These are phyloP conservation scores for Zapornia atra DNA, from an alignment of 2,113 vertebrate species.

Conservation along the genomic window DNA sequence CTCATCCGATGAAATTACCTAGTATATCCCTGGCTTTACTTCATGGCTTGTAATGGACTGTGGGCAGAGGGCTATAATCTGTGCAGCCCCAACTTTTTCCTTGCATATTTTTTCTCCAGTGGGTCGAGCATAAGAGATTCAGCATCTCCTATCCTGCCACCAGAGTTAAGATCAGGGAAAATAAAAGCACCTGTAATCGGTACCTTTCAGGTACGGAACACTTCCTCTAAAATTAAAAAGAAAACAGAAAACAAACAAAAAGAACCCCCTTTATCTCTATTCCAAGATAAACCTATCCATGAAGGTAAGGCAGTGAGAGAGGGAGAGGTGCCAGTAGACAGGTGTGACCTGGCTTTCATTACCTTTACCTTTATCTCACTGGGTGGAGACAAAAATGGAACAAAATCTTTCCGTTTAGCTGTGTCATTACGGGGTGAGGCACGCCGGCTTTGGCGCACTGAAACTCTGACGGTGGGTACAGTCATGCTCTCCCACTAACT, in stretches of 20 bases:
- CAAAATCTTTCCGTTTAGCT: slow-evolving; percentile 65
- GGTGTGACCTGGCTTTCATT: slow-evolving; percentile 64
- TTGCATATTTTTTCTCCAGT: background rate
- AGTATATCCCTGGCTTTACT: background rate
- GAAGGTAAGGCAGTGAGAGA: slow-evolving; percentile 37
- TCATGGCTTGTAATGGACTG: background rate
- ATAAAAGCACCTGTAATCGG: background rate
- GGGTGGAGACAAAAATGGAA: slow-evolving; percentile 65
- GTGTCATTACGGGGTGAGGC: slow-evolving; percentile 68
- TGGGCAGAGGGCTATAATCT: background rate
- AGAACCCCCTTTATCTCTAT: background rate
- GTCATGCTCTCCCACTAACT: slow-evolving; percentile 52
- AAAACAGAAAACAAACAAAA: slow-evolving; percentile 46
- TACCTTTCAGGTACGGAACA: background rate
- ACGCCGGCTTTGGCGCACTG: slow-evolving; percentile 49
- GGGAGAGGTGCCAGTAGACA: slow-evolving; percentile 64
- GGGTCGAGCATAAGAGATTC: background rate
- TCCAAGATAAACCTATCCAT: background rate
- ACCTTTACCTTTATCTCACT: slow-evolving; percentile 58
- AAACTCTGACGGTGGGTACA: slow-evolving; percentile 64
- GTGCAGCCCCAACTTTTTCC: background rate
- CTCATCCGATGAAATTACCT: background rate
- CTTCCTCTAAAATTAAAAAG: slow-evolving; percentile 26
- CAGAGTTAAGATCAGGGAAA: background rate
- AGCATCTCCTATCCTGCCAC: background rate